phyloP scores from a whole-genome alignment of 2,797 vertebrate species.

The Neosilurus hyrtlii region DNA sequence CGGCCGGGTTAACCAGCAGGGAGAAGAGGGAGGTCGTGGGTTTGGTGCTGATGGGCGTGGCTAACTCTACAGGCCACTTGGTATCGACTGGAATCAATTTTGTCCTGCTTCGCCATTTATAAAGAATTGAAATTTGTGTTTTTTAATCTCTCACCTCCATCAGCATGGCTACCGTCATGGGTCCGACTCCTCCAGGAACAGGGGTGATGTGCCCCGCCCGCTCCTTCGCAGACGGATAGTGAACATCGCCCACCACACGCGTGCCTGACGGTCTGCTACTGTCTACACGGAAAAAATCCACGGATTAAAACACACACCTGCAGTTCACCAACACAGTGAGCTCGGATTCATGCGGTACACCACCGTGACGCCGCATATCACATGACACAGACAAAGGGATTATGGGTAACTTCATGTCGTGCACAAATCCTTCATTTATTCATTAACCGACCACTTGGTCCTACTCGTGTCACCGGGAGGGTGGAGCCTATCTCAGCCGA shows the following conservation, averaged over 20 bases:
- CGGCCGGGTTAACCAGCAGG: no score
- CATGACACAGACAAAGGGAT: not conserved
- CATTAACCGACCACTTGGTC: no score
- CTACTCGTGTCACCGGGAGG: no score
- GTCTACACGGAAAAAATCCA: conserved; percentile 68
- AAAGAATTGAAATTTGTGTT: not conserved
- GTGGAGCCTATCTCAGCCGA: no score
- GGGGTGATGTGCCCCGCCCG: conserved; percentile 87
- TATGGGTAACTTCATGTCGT: not conserved
- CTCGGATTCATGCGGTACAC: no score
- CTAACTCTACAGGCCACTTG: no score
- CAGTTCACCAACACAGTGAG: no score
- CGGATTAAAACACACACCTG: not conserved
- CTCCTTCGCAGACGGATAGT: conserved; percentile 80
- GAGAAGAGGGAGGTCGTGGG: no score
- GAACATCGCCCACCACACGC: conserved; percentile 88
- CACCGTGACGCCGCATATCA: no score
- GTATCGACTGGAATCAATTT: no score
- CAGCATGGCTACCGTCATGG: conserved; percentile 95
- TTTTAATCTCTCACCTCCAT: conserved; percentile 78
- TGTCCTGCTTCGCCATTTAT: not conserved
- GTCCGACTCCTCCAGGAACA: conserved; percentile 92
- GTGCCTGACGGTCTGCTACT: conserved; percentile 77
- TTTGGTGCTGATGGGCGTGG: no score
- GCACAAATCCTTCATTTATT: no score